phyloP scores from a whole-genome alignment of 2,797 vertebrate genomes.

The Scomberomorus guttatus region DNA sequence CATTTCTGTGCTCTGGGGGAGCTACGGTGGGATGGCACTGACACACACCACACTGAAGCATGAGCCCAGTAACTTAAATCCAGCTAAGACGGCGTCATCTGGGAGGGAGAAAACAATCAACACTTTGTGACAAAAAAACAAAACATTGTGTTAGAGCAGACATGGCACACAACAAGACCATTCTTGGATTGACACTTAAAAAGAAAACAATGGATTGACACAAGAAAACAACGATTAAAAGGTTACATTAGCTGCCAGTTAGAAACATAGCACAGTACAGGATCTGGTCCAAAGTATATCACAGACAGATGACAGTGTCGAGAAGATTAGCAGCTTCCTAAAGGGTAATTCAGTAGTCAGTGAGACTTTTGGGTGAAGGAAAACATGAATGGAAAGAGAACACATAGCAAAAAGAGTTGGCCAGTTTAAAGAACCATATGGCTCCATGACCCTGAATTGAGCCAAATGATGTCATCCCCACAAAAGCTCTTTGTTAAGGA shows the following conservation, averaged over 20 bases:
- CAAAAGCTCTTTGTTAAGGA: conserved; percentile 14
- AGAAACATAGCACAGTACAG: conserved; percentile 29
- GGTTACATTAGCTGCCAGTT: conserved; percentile 31
- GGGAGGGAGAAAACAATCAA: conserved; percentile 76
- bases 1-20: conserved; percentile 44
- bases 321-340: conserved; percentile 36
- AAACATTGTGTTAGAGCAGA: conserved; percentile 72
- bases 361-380: conserved; percentile 20
- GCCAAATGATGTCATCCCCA: conserved; percentile 28
- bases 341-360: conserved; percentile 16
- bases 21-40: conserved; percentile 65
- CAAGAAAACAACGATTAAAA: conserved; percentile 38
- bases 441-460: conserved; percentile 24
- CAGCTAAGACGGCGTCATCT: conserved; percentile 72
- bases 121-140: conserved; percentile 76
- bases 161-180: conserved; percentile 58
- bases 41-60: conserved; percentile 69
- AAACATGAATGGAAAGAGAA: conserved; percentile 16
- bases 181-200: conserved; percentile 50
- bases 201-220: conserved; percentile 34
- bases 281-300: conserved; percentile 37
- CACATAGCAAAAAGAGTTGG: conserved; percentile 15
- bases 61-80: conserved; percentile 60
- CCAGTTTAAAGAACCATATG: not conserved
- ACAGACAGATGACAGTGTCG: conserved; percentile 9